Conservation (phyloP, 2,113 vertebrate genomes). For the Myiozetetes cayanensis region DNA sequence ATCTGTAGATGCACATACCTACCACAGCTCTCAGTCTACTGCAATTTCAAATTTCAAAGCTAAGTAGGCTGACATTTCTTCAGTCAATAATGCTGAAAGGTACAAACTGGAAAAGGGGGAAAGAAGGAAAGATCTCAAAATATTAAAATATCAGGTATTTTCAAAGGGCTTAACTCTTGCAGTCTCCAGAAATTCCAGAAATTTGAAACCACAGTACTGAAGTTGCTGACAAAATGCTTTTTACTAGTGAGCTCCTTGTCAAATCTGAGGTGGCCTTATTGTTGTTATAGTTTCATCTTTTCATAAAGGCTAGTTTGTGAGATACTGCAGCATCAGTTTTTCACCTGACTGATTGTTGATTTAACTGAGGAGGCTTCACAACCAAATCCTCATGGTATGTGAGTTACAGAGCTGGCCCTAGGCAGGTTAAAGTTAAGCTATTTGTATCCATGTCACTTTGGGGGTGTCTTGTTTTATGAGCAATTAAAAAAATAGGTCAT, state of each 20-base stretch:
- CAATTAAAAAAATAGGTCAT: constrained; percentile 15
- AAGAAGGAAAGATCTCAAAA: background rate
- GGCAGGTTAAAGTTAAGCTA: background rate
- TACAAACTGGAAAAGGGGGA: background rate
- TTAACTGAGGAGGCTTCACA: background rate
- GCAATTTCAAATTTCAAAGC: background rate
- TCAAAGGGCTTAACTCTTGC: background rate
- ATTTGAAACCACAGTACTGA: background rate
- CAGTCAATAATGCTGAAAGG: background rate
- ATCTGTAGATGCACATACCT: background rate
- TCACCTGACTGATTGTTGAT: background rate
- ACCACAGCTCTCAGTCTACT: background rate
- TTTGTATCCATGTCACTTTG: background rate
- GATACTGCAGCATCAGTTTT: background rate
- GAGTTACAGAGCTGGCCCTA: background rate
- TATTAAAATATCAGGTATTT: background rate
- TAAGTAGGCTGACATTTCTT: background rate
- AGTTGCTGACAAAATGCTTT: background rate
- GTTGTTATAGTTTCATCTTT: background rate
- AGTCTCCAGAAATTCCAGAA: background rate
- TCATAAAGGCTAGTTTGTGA: background rate
- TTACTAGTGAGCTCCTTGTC: background rate
- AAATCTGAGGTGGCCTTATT: background rate
- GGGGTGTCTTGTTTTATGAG: background rate
- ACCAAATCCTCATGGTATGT: rapidly evolving